Base-by-base conservation (phyloP, 2,888 invertebrate genomes). In the Lasioglossum zephyrum region DNA sequence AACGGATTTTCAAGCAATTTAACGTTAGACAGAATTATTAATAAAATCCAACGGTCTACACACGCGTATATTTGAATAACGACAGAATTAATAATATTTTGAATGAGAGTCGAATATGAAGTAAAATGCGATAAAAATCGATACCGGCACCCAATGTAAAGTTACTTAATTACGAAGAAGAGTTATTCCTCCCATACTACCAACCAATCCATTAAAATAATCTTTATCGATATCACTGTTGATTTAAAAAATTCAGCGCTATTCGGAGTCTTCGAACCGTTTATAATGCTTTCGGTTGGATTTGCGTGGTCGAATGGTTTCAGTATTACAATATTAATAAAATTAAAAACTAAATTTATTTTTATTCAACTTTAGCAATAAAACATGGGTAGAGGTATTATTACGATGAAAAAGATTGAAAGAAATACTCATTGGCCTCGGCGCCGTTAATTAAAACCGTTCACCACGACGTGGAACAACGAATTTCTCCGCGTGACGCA, bases 371-470 rank as follows among this genome's bases (percentile, higher is more conserved):
- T 26, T 26, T n/a, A n/a, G 9, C 2, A 53, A 2, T 9, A 22
- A 5, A 22, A 22, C 9, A 3, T 8, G 22, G 22, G 6, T n/a
- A 2, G 60, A 26, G 26, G 11, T 26, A 26, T 60, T 13, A 60
- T n/a, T 60, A 5, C 5, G 26, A 26, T 13, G 4, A 69, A 53
- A 22, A 16, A 53, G 49, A 75, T 57, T 18, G 75, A 70, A 75
- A 76, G 75, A 69, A 69, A 69, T 53, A n/a, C 53, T n/a, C 3
- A 16, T 4, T 57, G 31, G 39, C n/a, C 9, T n/a, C 11, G 4
- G 73, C 63, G 49, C n/a, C 53, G 80, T 74, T 82, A 74, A 74
- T 82, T 66, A 74, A 69, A 69, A 74, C 6, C 36, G 18, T 4
- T 0, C 47, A 13, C 22, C 8, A 0, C 57, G 11, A n/a, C 57